Evolutionary conservation across 2,113 vertebrate species (phyloP), one percentile per base, ranked within the genome.

Genomic region (Cyphomyrus plagiostoma): DNA sequence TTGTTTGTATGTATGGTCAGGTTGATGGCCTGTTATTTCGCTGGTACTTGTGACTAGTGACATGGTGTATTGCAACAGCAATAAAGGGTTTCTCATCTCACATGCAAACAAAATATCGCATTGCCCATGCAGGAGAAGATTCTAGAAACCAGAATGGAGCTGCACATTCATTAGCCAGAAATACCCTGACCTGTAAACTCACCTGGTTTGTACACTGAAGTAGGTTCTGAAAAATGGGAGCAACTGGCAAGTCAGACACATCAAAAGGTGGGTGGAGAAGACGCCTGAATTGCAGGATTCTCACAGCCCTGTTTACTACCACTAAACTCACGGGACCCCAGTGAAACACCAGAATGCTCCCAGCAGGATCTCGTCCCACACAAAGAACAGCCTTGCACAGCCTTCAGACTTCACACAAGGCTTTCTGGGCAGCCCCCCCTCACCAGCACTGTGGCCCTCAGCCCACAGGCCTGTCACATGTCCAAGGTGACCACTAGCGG

Each of bases 241-340:
- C 23, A 26, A 45, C 58, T 2, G 26, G 42, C 13, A 23, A 46
- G 83, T 30, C 46, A 50, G n/a, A 23, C 23, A 50, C 45, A 50
- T 50, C 83, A 49, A 50, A 86, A 13, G 83, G 3, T 62, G 48
- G 85, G 46, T 48, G 62, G 42, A 39, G 91, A 52, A 50, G 42
- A 89, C 77, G 23, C 48, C 90, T 49, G 26, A 82, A 82, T 53
- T 89, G 74, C 83, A 45, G 82, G 50, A 45, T 13, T 88, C 52
- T 89, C 1, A 88, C 70, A 46, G 86, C 46, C 56, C 66, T 93
- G 91, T 92, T 93, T 91, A 92, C 91, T 92, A 92, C 91, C 90
- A 88, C 89, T 90, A 46, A n/a, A 87, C 86, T 82, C n/a, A 87
- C 53, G 90, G 90, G 90, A 87, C 66, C 90, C 89, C 85, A 90